Base-by-base conservation (phyloP, 30 jellyfish, hydroid and myxozoan genomes). In the Nemopilema nomurai region DNA sequence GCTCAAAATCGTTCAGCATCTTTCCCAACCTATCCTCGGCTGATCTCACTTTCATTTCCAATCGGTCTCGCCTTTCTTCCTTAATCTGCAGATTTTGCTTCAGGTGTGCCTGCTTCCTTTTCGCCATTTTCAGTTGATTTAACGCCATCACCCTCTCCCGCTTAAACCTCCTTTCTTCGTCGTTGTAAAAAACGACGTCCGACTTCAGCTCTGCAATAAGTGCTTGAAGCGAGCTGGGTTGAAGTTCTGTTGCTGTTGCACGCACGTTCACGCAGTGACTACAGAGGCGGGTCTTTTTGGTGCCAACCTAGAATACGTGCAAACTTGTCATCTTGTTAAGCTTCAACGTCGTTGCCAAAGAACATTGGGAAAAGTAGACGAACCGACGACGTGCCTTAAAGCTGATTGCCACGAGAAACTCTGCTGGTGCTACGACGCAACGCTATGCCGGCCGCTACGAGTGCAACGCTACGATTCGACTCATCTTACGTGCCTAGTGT, bases 321-420 rank as follows among this genome's bases (percentile, higher is more conserved):
- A 66, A 67, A 81, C 70, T 23, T 64, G 67, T 66, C 65, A 20
- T 68, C 82, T 81, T 67, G 26, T 67, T 49, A 7, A 25, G 26
- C 29, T 64, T 63, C 89, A 79, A 57, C 71, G 57, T 19, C 80
- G 51, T 8, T 53, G 72, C 89, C 89, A 79, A 63, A 67, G 89
- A 79, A 76, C 86, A 76, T 76, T 74, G 86, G 73, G 77, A 18
- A 24, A 67, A n/a, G n/a, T n/a, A n/a, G n/a, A n/a, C n/a, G n/a
- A n/a, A n/a, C n/a, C n/a, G n/a, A n/a, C n/a, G n/a, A n/a, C n/a
- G n/a, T n/a, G n/a, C n/a, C n/a, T n/a, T n/a, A n/a, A n/a, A n/a
- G n/a, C n/a, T n/a, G n/a, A n/a, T n/a, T n/a, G n/a, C n/a, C n/a
- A n/a, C n/a, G n/a, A n/a, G n/a, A n/a, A n/a, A n/a, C n/a, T n/a